Evolutionary conservation across 2,113 vertebrate genomes (phyloP).

Genomic region (Canis aureus): DNA sequence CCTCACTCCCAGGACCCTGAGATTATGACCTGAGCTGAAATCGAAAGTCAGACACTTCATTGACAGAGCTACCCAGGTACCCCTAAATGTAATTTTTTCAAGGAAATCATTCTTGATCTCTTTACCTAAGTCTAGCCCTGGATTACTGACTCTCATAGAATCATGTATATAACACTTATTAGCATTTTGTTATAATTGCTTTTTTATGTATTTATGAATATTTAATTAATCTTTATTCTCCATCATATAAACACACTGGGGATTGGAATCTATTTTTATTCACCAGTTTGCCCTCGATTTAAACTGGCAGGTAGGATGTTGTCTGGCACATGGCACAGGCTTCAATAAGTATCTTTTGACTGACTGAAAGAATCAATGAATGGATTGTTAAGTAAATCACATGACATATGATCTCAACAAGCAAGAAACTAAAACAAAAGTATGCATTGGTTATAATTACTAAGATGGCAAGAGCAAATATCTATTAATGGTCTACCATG

Average conservation of each 20-base stretch:
- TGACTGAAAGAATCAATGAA: not conserved
- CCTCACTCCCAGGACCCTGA: not conserved
- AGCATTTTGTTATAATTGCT: not conserved
- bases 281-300: not conserved
- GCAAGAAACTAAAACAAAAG: not conserved
- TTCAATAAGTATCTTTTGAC: not conserved
- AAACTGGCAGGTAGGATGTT: not conserved
- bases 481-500: not conserved
- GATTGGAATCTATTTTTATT: not conserved
- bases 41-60: not conserved
- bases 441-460: not conserved
- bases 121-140: not conserved
- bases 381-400: not conserved
- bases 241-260: not conserved
- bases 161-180: not conserved
- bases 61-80: not conserved
- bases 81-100: not conserved
- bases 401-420: not conserved
- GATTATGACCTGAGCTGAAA: not conserved
- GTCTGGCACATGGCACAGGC: not conserved
- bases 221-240: not conserved
- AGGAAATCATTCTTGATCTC: not conserved
- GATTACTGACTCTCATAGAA: not conserved
- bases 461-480: not conserved
- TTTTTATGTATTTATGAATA: not conserved